Evolutionary conservation across 2,113 vertebrate genomes (phyloP).

Genomic region (Campylomormyrus tamandua): DNA sequence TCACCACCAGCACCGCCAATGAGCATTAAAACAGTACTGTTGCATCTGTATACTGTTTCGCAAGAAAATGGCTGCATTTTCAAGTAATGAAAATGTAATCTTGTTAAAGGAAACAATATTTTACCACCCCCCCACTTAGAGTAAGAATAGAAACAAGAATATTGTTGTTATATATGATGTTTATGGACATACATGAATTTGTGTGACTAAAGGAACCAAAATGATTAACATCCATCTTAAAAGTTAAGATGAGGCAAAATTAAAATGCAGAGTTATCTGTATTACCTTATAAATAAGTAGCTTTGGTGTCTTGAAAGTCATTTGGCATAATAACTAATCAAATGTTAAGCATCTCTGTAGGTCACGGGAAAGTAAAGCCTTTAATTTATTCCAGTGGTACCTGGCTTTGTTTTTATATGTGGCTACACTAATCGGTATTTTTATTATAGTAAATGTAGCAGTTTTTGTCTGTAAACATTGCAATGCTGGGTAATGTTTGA

Average conservation of each 20-base stretch:
- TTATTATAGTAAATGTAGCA: neutral
- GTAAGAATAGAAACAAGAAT: neutral
- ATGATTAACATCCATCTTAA: neutral
- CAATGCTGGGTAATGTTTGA: neutral
- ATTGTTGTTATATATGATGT: neutral
- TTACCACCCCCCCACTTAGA: neutral
- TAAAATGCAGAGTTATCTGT: neutral
- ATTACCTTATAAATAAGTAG: neutral
- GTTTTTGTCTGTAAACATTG: neutral
- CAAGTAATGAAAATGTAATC: neutral
- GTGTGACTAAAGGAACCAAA: neutral
- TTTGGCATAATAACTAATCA: neutral
- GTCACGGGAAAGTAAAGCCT: conserved; percentile 5
- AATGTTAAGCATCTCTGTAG: neutral
- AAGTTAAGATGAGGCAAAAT: neutral
- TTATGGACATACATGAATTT: neutral
- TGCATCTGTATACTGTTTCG: neutral
- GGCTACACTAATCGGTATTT: conserved; percentile 19
- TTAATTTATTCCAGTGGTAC: conserved; percentile 5
- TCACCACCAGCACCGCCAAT: neutral
- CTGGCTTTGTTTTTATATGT: neutral
- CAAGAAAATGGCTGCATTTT: neutral
- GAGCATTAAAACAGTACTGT: neutral
- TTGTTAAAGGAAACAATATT: neutral
- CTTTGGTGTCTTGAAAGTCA: neutral